Percentiles rank a stretch among this genome's conserved stretches.
These are phyloP conservation scores for Cynaeus angustus DNA, from an alignment of 2,888 invertebrate species.

Conservation along the genomic window DNA sequence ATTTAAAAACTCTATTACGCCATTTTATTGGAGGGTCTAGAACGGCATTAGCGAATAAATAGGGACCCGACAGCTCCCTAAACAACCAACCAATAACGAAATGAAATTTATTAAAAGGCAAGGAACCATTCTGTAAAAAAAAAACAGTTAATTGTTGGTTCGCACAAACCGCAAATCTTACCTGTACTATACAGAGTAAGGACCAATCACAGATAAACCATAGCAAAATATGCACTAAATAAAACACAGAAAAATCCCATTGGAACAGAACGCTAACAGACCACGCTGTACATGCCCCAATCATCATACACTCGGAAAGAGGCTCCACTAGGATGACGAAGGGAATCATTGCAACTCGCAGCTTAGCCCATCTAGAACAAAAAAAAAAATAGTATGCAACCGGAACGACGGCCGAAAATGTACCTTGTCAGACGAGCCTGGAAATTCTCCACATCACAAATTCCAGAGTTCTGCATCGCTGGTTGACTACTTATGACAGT, in stretches of 20 bases:
- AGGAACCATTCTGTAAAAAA: slow-evolving; percentile 86
- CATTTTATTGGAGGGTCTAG: slow-evolving; percentile 93
- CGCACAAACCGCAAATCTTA: slow-evolving; percentile 61
- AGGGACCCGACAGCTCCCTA: slow-evolving; percentile 92
- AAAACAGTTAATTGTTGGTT: slow-evolving; percentile 40
- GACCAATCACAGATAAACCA: slow-evolving; percentile 99
- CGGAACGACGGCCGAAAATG: no score
- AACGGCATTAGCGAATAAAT: slow-evolving; percentile 90
- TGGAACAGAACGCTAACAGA: slow-evolving; percentile 87
- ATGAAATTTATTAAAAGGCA: slow-evolving; percentile 95
- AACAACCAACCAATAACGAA: slow-evolving; percentile 96
- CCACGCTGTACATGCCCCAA: slow-evolving; percentile 94
- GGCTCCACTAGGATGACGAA: slow-evolving; percentile 94
- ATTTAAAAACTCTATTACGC: slow-evolving; percentile 92
- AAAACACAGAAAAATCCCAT: slow-evolving; percentile 93
- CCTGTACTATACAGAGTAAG: slow-evolving; percentile 90
- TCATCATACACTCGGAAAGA: slow-evolving; percentile 93
- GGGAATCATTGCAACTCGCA: slow-evolving; percentile 97
- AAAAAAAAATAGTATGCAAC: no score
- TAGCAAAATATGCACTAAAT: slow-evolving; percentile 91
- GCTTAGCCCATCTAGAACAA: slow-evolving; percentile 89
- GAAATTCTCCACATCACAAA: slow-evolving; percentile 88
- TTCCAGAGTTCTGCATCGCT: slow-evolving; percentile 95
- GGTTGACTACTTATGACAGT: slow-evolving; percentile 94
- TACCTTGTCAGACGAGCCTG: slow-evolving; percentile 83